phyloP scores from a whole-genome alignment of 2,888 invertebrate genomes.

The Caenorhabditis doughertyi region DNA sequence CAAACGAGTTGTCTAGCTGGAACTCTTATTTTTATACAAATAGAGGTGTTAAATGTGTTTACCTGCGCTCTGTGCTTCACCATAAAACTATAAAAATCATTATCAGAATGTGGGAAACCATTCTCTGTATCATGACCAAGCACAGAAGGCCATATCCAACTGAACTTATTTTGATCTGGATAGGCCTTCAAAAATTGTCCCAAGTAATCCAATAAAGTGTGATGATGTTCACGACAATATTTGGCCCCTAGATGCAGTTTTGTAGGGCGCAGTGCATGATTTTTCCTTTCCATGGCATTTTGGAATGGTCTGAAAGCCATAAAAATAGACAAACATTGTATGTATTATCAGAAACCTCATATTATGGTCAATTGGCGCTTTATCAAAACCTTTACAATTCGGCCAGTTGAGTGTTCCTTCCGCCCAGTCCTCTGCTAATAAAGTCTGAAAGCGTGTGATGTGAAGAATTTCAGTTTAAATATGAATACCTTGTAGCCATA shows the following conservation, averaged over 20 bases:
- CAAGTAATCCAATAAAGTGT: conserved; percentile 67
- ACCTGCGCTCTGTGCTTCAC: conserved; percentile 59
- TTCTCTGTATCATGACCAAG: conserved; percentile 71
- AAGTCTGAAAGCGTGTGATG: conserved; percentile 33
- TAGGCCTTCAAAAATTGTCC: conserved; percentile 70
- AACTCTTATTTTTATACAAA: conserved; percentile 11
- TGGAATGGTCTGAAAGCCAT: conserved; percentile 63
- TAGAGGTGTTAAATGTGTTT: background rate
- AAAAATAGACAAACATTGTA: background rate
- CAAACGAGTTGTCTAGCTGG: conserved; percentile 72
- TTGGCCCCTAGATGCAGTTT: conserved; percentile 35
- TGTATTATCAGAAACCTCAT: no score
- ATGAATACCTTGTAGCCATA: conserved; percentile 57
- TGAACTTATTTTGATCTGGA: conserved; percentile 71
- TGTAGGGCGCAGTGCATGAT: conserved; percentile 33
- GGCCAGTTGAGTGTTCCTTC: conserved; percentile 74
- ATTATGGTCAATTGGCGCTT: conserved; percentile 72
- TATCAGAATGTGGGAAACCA: conserved; percentile 69
- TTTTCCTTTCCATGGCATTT: conserved; percentile 58
- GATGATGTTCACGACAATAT: conserved; percentile 69
- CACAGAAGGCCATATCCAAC: conserved; percentile 68
- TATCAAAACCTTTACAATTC: conserved; percentile 71
- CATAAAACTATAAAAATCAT: conserved; percentile 69
- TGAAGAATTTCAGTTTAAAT: background rate
- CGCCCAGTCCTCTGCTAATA: conserved; percentile 75